phyloP scores from a whole-genome alignment of 2,888 invertebrate genomes.

The Rotaria macrura region DNA sequence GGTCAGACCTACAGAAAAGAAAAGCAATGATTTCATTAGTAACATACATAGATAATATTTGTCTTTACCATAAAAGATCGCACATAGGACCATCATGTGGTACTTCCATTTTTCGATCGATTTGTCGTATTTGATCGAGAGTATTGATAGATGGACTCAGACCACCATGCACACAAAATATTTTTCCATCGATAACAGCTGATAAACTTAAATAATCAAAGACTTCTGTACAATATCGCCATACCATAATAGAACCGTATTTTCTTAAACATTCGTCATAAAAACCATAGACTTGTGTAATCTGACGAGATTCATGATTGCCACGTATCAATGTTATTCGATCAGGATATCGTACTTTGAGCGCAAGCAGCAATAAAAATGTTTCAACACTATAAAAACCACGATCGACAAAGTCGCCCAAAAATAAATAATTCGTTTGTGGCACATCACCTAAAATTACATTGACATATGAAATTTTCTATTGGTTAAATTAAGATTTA shows the following conservation, averaged over 20 bases:
- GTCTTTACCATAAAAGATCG: constrained; percentile 71
- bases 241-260: constrained; percentile 98
- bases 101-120: constrained; percentile 90
- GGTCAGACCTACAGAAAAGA: constrained; percentile 59
- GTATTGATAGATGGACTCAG: constrained; percentile 95
- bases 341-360: constrained; percentile 89
- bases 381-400: constrained; percentile 34
- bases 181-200: constrained; percentile 86
- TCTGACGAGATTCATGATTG: constrained; percentile 96
- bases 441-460: constrained; percentile 26
- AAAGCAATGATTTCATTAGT: too few species aligned
- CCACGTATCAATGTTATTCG: constrained; percentile 93
- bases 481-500: too few species aligned
- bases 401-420: constrained; percentile 34
- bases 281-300: constrained; percentile 98
- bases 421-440: constrained; percentile 30
- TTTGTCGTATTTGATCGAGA: constrained; percentile 90
- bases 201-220: constrained; percentile 92
- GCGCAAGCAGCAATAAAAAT: constrained; percentile 31
- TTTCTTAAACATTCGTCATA: constrained; percentile 97
- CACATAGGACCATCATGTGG: constrained; percentile 80
- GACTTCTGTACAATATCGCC: constrained; percentile 98
- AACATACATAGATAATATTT: too few species aligned
- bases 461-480: too few species aligned
- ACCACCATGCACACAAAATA: constrained; percentile 98